Evolutionary conservation across 2,797 vertebrate genomes (phyloP), one percentile per base, ranked within the genome.

Genomic region (Nyctibius grandis): DNA sequence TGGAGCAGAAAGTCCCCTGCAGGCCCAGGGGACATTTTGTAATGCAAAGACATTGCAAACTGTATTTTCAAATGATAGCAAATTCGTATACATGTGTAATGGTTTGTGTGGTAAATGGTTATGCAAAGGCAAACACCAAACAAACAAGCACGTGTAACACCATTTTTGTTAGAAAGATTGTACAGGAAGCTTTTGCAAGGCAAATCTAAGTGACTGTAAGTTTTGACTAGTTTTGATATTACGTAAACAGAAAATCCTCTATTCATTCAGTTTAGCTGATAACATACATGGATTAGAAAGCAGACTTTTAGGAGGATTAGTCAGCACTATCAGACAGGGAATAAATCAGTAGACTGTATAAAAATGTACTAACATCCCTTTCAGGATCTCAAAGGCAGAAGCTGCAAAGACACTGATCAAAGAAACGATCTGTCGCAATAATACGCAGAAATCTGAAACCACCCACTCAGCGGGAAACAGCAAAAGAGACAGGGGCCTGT

Each of bases 231-330:
- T 90, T 94, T 93, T 59, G 34, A 36, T 79, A 74, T 90, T 94
- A 95, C n/a, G 50, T 95, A 95, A 96, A 87, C 67, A 72, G 85
- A 93, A 97, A 97, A 95, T 96, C 93, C 89, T 85, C 93, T 33
- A 12, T 64, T 83, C 87, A 25, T 68, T 95, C 85, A 94, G 87
- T 96, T 96, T 91, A 95, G 74, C 83, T 89, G 90, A 82, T 85
- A 95, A 90, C 72, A 87, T 25, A 67, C 89, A 81, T 4, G 64
- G 91, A 96, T 95, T 97, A 93, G 74, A 94, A 89, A 54, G 40
- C 69, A 88, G 90, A 95, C 48, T 96, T 96, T 94, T 70, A 94
- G 88, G 70, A 91, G 93, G 93, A 96, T 96, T 90, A 94, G 86
- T 95, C 94, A 96, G 91, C 91, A 85, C 93, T 91, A 82, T 74